These are phyloP conservation scores for Melinaea marsaeus DNA, from an alignment of 2,888 invertebrate genomes.

Conservation along the genomic window DNA sequence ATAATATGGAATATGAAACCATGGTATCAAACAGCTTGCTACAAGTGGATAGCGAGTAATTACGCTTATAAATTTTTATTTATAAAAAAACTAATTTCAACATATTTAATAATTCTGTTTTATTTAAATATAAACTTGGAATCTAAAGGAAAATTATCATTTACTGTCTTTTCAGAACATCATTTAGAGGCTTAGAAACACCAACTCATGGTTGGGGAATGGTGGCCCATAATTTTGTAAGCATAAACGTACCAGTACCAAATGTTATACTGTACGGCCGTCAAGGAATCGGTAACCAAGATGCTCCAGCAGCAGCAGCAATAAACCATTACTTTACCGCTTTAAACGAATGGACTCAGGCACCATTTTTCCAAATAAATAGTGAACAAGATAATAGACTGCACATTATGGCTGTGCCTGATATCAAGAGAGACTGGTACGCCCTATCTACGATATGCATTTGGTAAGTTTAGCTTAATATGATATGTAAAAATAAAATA, in stretches of 20 bases:
- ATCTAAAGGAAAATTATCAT: too few species aligned
- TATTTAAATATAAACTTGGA: too few species aligned
- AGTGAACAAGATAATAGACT: constrained; percentile 51
- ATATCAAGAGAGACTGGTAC: constrained; percentile 56
- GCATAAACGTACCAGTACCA: constrained; percentile 45
- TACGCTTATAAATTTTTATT: constrained; percentile 22
- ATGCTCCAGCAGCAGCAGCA: constrained; percentile 49
- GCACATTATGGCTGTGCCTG: constrained; percentile 58
- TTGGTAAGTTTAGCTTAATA: constrained; percentile 52
- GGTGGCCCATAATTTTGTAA: constrained; percentile 57
- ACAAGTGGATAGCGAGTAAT: constrained; percentile 51
- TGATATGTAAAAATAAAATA: neutral
- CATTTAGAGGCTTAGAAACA: constrained; percentile 48
- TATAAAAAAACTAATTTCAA: too few species aligned
- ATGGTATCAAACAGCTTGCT: constrained; percentile 49
- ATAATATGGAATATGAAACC: constrained; percentile 45
- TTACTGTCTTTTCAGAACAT: constrained; percentile 30
- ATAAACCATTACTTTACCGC: constrained; percentile 49
- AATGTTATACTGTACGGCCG: constrained; percentile 52
- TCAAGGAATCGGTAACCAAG: constrained; percentile 44
- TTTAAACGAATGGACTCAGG: constrained; percentile 58
- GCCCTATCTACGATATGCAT: constrained; percentile 60
- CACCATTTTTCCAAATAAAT: constrained; percentile 49
- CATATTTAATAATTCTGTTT: too few species aligned
- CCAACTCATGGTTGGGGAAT: constrained; percentile 60